Base-by-base conservation (phyloP, 2,797 vertebrate species). In the Artibeus jamaicensis region DNA sequence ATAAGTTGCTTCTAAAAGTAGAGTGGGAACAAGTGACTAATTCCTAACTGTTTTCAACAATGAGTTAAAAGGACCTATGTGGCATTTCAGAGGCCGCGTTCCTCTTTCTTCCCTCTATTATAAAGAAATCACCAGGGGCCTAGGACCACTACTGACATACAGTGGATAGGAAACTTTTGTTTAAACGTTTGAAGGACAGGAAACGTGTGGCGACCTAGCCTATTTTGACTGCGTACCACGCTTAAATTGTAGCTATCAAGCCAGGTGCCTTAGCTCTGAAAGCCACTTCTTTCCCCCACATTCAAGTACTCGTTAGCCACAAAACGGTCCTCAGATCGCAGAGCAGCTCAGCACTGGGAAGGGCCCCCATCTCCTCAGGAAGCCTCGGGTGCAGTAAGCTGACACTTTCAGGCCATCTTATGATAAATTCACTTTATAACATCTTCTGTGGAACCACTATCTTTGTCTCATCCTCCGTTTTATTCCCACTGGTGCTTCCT, bases 1-100 rank as follows among this genome's bases (percentile, higher is more conserved):
- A 93, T 96, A 95, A 95, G 94, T 95, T 95, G 83, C 65, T 91
- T 84, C 90, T 93, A 57, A 93, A 79, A 89, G 71, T 94, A 89
- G 39, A 86, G 55, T 76, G 77, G 53, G 85, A 79, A 34, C 76
- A 94, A 94, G 39, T 87, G 67, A 88, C 90, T 96, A 90, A 87
- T 81, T 97, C 59, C 92, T 90, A 86, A 50, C 65, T 89, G 76
- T 91, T 92, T 82, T 44, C 26, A 32, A 86, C 37, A 77, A 65
- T 76, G 87, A 71, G 16, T 85, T 70, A 92, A 79, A 95, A 94
- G 93, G 46, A 39, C 9, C 6, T 83, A 37, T 3, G 50, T 70
- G 65, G n/a, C 29, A 21, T 83, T 83, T 76, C 79, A 81, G 32
- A 94, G 62, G 71, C 21, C 21, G 32, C 42, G 37, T 95, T 19